A percentile compares a stretch with the other conserved stretches of the same genome.
phyloP scores from a whole-genome alignment of 2,888 invertebrate genomes.

The Pteria penguin region DNA sequence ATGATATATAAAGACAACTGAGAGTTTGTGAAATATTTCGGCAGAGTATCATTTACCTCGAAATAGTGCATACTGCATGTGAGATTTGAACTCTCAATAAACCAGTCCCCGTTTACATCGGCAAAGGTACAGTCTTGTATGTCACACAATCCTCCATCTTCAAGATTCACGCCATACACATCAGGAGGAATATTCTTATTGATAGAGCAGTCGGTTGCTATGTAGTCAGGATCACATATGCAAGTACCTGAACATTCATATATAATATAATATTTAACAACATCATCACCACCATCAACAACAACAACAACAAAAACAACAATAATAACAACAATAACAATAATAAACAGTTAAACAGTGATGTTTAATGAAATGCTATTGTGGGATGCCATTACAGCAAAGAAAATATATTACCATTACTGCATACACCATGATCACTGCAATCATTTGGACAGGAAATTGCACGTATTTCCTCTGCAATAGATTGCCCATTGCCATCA shows the following conservation, averaged over 20 bases:
- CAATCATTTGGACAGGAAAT: slow-evolving; percentile 16
- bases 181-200: slow-evolving; percentile 19
- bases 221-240: slow-evolving; percentile 14
- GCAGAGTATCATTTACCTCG: too few species aligned
- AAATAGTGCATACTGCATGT: slow-evolving; percentile 13
- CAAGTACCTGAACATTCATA: slow-evolving; percentile 41
- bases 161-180: slow-evolving; percentile 16
- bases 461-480: not conserved
- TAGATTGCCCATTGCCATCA: not conserved
- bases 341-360: too few species aligned
- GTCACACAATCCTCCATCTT: slow-evolving; percentile 31
- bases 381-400: too few species aligned
- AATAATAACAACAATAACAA: too few species aligned
- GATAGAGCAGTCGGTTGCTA: slow-evolving; percentile 30
- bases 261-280: too few species aligned
- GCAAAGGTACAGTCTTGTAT: slow-evolving; percentile 10
- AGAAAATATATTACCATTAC: slow-evolving; percentile 14
- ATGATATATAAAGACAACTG: too few species aligned
- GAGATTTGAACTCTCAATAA: slow-evolving; percentile 6
- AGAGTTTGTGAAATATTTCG: too few species aligned
- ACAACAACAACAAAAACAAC: too few species aligned
- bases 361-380: too few species aligned
- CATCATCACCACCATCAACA: too few species aligned
- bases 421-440: slow-evolving; percentile 7
- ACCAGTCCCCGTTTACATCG: slow-evolving; percentile 19